Base-by-base conservation (phyloP, 2,797 vertebrate genomes). In the Nothura maculosa region DNA sequence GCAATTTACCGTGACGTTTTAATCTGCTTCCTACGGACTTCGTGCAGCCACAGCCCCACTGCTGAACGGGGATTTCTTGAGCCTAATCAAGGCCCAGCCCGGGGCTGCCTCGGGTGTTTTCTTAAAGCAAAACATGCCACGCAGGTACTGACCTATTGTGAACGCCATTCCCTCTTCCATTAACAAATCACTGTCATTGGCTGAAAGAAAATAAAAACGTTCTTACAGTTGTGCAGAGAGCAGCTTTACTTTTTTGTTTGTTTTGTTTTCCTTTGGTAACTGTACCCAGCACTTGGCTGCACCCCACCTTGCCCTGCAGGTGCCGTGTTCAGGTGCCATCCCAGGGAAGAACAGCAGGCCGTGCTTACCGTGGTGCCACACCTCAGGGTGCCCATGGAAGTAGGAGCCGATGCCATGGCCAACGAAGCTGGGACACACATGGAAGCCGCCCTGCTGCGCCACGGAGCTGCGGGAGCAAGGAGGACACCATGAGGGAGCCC, bases 81-180 rank as follows among this genome's bases (percentile, higher is more conserved):
- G 6, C 32, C 45, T 73, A 76, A 48, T 63, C 87, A 89, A 87
- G 36, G 61, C 34, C n/a, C 1, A 5, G 45, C 48, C 38, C 61
- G 42, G 68, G 43, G 64, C 61, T 70, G 78, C 43, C 69, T 54
- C 12, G 9, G 8, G 43, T n/a, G 32, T 13, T 82, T 77, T 61
- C 34, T 30, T 16, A 40, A 27, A 75, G n/a, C 68, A 84, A 90
- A 48, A 40, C 61, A 50, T 3, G 84, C 69, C 57, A 60, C 81
- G 85, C 47, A 43, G 72, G 79, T 92, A 98, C 98, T 98, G 75
- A 98, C 99, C 99, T 98, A 99, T 98, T 67, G 99, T 99, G 97
- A 99, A 99, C 30, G 98, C 98, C 99, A 99, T 99, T 70, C 99
- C 99, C 95, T 99, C 99, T 89, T 99, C 98, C 99, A 99, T 99